Conservation (phyloP, 1,140 invertebrate species). For the Cotesia glomerata region DNA sequence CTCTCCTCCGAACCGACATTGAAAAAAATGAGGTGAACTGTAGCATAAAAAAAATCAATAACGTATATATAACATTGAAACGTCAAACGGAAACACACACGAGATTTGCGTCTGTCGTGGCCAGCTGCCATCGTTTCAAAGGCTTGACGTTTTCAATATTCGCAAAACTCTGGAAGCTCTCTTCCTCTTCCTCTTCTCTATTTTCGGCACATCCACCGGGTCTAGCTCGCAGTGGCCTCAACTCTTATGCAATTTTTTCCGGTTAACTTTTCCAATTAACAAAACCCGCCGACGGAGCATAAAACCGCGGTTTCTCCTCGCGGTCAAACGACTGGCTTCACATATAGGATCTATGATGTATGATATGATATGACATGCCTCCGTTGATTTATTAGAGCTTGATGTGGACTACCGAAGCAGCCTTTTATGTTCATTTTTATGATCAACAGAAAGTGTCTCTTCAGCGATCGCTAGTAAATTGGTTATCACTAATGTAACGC, state of each 20-base stretch:
- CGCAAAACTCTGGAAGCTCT: not conserved
- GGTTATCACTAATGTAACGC: conserved; percentile 29
- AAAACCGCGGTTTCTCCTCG: too few relatives aligned
- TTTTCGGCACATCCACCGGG: not conserved
- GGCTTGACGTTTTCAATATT: conserved; percentile 49
- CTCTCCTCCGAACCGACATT: too few relatives aligned
- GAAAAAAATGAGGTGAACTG: too few relatives aligned
- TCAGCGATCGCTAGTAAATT: not conserved
- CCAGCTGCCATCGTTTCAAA: conserved; percentile 42
- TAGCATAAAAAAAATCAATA: conserved; percentile 16
- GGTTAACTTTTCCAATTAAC: too few relatives aligned
- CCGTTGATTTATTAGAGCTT: too few relatives aligned
- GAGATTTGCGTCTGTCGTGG: conserved; percentile 38
- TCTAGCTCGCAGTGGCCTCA: not conserved
- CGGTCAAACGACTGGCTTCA: too few relatives aligned
- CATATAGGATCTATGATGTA: too few relatives aligned
- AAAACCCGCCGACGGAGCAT: too few relatives aligned
- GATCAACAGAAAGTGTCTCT: not conserved
- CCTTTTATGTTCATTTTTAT: too few relatives aligned
- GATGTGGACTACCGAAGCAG: too few relatives aligned
- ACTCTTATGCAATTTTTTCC: too few relatives aligned
- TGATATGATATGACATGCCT: too few relatives aligned
- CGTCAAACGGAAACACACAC: conserved; percentile 39
- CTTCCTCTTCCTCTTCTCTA: not conserved
- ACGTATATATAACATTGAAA: conserved; percentile 18